These are phyloP conservation scores for Prunella strophiata DNA, from an alignment of 2,797 vertebrate species.

Conservation along the genomic window DNA sequence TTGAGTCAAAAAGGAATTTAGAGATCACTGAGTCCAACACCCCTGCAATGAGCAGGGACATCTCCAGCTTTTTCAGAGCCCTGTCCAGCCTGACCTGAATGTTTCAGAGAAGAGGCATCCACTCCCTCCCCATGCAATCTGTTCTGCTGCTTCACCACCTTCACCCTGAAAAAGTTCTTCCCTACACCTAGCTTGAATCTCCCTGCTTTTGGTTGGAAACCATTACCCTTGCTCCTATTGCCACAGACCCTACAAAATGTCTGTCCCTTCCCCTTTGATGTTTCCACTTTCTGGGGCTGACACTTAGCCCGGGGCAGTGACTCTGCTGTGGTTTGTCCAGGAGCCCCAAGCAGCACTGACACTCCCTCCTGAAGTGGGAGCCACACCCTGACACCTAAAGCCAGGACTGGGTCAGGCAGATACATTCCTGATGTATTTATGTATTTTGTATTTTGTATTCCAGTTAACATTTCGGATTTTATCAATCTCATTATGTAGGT, in stretches of 20 bases:
- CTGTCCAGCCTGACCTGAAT: not conserved
- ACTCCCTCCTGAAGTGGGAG: accelerated
- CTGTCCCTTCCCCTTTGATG: too few relatives aligned
- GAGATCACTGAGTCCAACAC: accelerated
- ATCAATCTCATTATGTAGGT: not conserved
- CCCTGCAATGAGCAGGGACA: not conserved
- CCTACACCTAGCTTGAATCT: not conserved
- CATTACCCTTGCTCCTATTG: not conserved
- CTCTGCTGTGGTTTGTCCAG: not conserved
- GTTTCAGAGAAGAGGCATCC: not conserved
- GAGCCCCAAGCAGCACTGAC: not conserved
- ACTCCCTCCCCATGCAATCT: not conserved
- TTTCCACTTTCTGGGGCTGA: not conserved
- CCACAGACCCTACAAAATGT: not conserved
- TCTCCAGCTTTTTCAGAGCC: not conserved
- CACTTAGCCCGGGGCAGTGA: not conserved
- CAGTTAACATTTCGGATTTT: not conserved
- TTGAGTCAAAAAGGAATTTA: not conserved
- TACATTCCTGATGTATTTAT: not conserved
- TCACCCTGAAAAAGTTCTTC: too few relatives aligned
- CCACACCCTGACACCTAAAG: not conserved
- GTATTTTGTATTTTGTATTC: not conserved
- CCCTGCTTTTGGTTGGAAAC: not conserved
- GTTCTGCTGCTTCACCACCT: not conserved
- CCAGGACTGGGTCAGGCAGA: not conserved